phyloP scores from a whole-genome alignment of 2,888 invertebrate genomes.

The Platerodrilus igneus region DNA sequence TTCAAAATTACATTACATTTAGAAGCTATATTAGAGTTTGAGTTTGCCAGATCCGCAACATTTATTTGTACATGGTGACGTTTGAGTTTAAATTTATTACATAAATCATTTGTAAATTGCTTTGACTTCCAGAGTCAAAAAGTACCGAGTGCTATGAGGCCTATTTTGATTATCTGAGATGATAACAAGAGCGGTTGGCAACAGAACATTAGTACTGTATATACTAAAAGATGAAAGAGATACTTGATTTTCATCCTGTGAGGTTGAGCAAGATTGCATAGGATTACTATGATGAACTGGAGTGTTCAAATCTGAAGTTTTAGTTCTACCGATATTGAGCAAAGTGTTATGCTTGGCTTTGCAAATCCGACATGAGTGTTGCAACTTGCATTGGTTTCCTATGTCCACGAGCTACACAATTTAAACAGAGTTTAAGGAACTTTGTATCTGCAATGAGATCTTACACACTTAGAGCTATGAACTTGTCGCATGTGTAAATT shows the following conservation, averaged over 20 bases:
- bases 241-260: too few species aligned
- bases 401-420: conserved; percentile 22
- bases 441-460: conserved; percentile 12
- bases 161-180: conserved; percentile 6
- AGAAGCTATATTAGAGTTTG: too few species aligned
- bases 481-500: conserved; percentile 10
- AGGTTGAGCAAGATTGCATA: too few species aligned
- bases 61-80: conserved; percentile 6
- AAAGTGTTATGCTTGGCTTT: conserved; percentile 18
- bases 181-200: conserved; percentile 17
- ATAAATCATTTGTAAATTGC: conserved; percentile 12
- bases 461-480: conserved; percentile 5
- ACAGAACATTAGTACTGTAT: conserved; percentile 10
- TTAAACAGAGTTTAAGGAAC: conserved; percentile 15
- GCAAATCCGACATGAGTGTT: conserved; percentile 13
- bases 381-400: conserved; percentile 10
- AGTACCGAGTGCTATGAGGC: conserved; percentile 10
- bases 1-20: conserved; percentile 11
- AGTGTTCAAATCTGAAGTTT: too few species aligned
- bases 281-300: too few species aligned
- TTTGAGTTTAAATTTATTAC: conserved; percentile 9
- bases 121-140: conserved; percentile 20
- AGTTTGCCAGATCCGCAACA: conserved; percentile 18
- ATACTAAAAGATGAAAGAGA: too few species aligned
- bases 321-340: conserved; percentile 10